Conservation (phyloP, 1,140 invertebrate genomes). For the Leucophenga varia region DNA sequence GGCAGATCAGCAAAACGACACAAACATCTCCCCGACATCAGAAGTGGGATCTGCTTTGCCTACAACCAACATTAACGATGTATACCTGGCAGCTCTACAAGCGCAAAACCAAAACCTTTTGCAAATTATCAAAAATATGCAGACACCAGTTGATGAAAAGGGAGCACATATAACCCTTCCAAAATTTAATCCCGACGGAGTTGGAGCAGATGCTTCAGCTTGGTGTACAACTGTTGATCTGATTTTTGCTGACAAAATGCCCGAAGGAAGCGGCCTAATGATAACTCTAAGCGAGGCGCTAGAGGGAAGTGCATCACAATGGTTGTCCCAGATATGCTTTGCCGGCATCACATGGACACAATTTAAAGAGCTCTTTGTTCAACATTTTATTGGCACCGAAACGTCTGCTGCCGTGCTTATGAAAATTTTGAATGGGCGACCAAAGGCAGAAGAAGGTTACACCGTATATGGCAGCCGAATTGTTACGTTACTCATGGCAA, state of each 20-base stretch:
- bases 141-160: constrained; percentile 3
- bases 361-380: constrained; percentile 11
- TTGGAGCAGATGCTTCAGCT: constrained; percentile 9
- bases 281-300: constrained; percentile 10
- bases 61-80: too few relatives aligned
- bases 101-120: constrained; percentile 10
- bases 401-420: constrained; percentile 13
- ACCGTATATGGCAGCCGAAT: constrained; percentile 17
- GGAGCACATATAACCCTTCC: constrained; percentile 1
- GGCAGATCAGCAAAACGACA: too few relatives aligned
- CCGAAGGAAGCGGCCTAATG: constrained; percentile 3
- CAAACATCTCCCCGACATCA: too few relatives aligned
- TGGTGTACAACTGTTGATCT: constrained; percentile 10
- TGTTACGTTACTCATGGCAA: constrained; percentile 8
- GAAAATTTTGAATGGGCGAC: constrained; percentile 14
- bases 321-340: constrained; percentile 10
- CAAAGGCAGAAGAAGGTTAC: constrained; percentile 10
- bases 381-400: constrained; percentile 16
- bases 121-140: constrained; percentile 11
- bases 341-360: constrained; percentile 12
- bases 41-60: too few relatives aligned
- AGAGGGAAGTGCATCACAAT: constrained; percentile 6
- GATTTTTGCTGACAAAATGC: constrained; percentile 9
- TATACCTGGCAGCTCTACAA: constrained; percentile 1
- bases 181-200: constrained; percentile 11